A percentile compares a stretch with the other conserved stretches of the same genome.
These are phyloP conservation scores for Beris chalybata DNA, from an alignment of 2,888 invertebrate genomes.

Conservation along the genomic window DNA sequence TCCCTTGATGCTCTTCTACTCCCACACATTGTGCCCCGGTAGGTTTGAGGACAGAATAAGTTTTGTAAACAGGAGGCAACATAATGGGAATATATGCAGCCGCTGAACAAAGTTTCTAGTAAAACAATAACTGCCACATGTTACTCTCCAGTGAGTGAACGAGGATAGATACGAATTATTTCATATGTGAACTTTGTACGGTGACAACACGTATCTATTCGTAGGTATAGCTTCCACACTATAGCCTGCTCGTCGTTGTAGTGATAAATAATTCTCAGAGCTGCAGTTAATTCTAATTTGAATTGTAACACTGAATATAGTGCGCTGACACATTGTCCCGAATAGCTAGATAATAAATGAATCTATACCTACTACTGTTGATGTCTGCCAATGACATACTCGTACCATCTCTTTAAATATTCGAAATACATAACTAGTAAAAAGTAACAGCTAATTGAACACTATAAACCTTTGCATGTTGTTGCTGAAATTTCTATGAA, in stretches of 20 bases:
- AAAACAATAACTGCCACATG: constrained; percentile 30
- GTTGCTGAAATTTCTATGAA: too few relatives aligned
- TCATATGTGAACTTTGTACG: constrained; percentile 7
- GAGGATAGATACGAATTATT: constrained; percentile 11
- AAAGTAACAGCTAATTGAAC: too few relatives aligned
- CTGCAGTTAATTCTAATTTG: constrained; percentile 32
- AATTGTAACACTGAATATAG: constrained; percentile 26
- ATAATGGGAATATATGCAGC: constrained; percentile 26
- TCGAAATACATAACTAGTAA: too few relatives aligned
- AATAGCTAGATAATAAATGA: too few relatives aligned
- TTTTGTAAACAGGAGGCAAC: constrained; percentile 9
- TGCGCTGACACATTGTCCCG: constrained; percentile 13
- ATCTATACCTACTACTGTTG: too few relatives aligned
- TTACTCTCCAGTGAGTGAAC: constrained; percentile 18
- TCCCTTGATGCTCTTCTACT: constrained; percentile 1
- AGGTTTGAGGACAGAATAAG: background rate
- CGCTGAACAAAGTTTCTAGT: constrained; percentile 10
- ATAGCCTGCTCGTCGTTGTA: background rate
- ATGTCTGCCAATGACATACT: too few relatives aligned
- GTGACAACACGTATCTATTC: too few relatives aligned
- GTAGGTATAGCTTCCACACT: background rate
- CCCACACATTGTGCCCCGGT: background rate
- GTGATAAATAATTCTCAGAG: constrained; percentile 30
- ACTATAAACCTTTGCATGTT: too few relatives aligned
- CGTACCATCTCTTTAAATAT: too few relatives aligned